Conservation (phyloP, 2,113 vertebrate species). For the Passerina amoena region DNA sequence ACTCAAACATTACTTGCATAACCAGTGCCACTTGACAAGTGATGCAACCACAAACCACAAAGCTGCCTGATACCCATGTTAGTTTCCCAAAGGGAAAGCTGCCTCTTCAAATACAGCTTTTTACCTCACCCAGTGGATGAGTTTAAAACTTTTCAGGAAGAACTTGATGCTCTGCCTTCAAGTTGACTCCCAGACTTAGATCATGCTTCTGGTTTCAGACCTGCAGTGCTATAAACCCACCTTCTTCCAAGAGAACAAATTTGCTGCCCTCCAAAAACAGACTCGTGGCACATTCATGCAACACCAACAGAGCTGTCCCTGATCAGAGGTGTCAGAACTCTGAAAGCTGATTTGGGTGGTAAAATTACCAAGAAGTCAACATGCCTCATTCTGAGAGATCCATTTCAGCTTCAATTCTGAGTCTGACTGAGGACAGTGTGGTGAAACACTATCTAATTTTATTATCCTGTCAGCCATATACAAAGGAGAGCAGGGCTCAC, state of each 20-base stretch:
- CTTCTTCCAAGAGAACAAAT: neutral
- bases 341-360: neutral
- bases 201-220: neutral
- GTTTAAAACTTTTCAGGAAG: neutral
- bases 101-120: neutral
- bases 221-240: neutral
- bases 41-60: conserved; percentile 13
- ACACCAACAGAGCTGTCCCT: neutral
- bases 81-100: neutral
- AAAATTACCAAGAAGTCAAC: neutral
- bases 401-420: neutral
- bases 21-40: conserved; percentile 20
- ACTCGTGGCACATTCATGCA: neutral
- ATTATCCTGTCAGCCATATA: neutral
- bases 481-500: neutral
- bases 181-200: neutral
- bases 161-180: neutral
- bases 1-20: neutral
- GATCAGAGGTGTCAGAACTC: neutral
- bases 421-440: neutral
- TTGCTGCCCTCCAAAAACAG: neutral
- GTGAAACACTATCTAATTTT: neutral
- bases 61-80: neutral
- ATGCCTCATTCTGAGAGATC: neutral
- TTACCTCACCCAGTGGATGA: neutral